Conservation (phyloP, 2,797 vertebrate genomes). For the Sphenodon punctatus region DNA sequence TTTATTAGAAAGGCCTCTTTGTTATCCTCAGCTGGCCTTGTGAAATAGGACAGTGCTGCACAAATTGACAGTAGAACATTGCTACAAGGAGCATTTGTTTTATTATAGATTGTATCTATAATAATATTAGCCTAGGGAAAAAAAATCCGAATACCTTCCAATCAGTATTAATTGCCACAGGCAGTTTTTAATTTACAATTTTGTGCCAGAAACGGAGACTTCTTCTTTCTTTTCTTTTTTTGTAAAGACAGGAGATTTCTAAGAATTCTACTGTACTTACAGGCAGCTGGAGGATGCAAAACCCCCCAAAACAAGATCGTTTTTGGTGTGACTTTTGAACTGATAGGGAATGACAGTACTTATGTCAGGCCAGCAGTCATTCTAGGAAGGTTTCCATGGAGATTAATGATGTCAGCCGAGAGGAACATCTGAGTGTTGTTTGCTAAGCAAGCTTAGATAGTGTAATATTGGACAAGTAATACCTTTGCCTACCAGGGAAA, state of each 20-base stretch:
- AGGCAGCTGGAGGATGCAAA: constrained; percentile 40
- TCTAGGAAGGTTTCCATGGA: constrained; percentile 82
- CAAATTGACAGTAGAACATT: neutral
- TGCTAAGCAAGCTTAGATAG: constrained; percentile 65
- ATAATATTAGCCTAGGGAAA: constrained; percentile 1
- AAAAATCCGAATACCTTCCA: constrained; percentile 24
- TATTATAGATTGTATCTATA: neutral
- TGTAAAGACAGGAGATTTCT: too few relatives aligned
- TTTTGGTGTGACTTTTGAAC: constrained; percentile 56
- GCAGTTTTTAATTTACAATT: constrained; percentile 31
- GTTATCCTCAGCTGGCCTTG: neutral
- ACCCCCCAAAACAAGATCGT: constrained; percentile 59
- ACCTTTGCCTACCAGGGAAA: constrained; percentile 7
- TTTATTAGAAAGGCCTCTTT: constrained; percentile 7
- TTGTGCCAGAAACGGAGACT: constrained; percentile 45
- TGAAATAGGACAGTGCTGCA: constrained; percentile 16
- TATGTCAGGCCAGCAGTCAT: constrained; percentile 75
- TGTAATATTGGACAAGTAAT: constrained; percentile 26
- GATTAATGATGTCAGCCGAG: constrained; percentile 80
- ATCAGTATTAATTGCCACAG: constrained; percentile 26
- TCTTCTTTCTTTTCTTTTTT: neutral
- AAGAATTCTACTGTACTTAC: constrained; percentile 31
- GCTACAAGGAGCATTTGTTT: neutral
- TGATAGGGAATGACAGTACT: constrained; percentile 72
- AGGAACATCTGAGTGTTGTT: constrained; percentile 80